Conservation (phyloP, 23 tunicate species). For the Halocynthia aurantium region DNA sequence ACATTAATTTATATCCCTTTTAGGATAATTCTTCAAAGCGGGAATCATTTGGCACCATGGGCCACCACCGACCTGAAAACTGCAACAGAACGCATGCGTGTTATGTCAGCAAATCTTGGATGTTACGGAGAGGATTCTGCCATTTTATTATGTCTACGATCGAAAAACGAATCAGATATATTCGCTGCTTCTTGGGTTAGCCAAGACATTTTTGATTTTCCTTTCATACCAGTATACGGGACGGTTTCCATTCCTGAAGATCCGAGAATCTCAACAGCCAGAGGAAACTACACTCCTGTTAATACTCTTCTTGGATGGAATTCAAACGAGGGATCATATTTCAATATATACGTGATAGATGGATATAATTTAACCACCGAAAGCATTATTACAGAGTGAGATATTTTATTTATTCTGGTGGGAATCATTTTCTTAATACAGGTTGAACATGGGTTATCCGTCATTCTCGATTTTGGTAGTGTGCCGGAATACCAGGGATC, state of each 20-base stretch:
- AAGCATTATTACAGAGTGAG: constrained; percentile 29
- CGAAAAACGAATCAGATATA: constrained; percentile 25
- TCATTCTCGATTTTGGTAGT: too few relatives aligned
- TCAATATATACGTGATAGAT: constrained; percentile 34
- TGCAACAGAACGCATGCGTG: constrained; percentile 21
- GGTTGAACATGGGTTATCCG: too few relatives aligned
- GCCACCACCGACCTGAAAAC: constrained; percentile 25
- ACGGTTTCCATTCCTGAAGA: constrained; percentile 40
- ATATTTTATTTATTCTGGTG: too few relatives aligned
- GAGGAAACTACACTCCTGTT: constrained; percentile 26
- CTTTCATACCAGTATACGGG: constrained; percentile 69
- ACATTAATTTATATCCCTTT: neutral
- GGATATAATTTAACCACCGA: constrained; percentile 39
- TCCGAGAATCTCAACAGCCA: constrained; percentile 3
- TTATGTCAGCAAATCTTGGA: neutral
- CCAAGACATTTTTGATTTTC: constrained; percentile 59
- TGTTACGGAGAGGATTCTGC: constrained; percentile 6
- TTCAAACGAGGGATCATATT: constrained; percentile 66
- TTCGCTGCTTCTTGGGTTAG: constrained; percentile 51
- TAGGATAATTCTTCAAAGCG: constrained; percentile 61
- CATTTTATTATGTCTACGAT: constrained; percentile 31
- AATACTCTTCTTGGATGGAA: constrained; percentile 52
- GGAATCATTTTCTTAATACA: too few relatives aligned
- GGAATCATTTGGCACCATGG: constrained; percentile 53
- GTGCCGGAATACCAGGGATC: too few relatives aligned